Percentiles rank a stretch among this genome's conserved stretches.
phyloP scores from a whole-genome alignment of 2,888 invertebrate species.

The Synergus umbraculus region DNA sequence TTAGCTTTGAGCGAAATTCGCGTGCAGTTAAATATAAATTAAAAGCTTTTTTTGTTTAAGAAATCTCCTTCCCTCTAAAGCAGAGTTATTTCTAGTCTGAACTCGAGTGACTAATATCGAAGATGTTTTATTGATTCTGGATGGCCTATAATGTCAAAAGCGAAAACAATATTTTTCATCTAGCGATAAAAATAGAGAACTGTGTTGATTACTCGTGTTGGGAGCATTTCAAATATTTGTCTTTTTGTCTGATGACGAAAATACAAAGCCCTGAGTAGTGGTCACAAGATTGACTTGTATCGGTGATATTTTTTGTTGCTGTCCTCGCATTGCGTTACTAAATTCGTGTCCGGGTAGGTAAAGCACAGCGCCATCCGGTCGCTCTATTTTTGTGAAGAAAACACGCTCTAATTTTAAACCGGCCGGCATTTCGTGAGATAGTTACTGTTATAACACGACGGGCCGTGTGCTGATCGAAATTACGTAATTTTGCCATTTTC shows the following conservation, averaged over 20 bases:
- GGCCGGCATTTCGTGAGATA: constrained; percentile 61
- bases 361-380: constrained; percentile 65
- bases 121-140: neutral
- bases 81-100: neutral
- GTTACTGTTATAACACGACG: constrained; percentile 22
- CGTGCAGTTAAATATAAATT: neutral
- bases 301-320: constrained; percentile 26
- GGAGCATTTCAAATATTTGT: constrained; percentile 3
- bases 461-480: constrained; percentile 22
- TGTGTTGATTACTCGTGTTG: neutral
- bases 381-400: constrained; percentile 75
- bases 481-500: constrained; percentile 26
- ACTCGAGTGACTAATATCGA: neutral
- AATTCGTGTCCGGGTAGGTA: constrained; percentile 66
- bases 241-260: constrained; percentile 14
- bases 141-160: neutral
- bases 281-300: constrained; percentile 32
- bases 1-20: neutral
- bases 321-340: constrained; percentile 63
- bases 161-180: neutral
- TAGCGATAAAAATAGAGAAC: constrained; percentile 9
- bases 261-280: neutral
- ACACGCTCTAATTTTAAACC: constrained; percentile 74
- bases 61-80: neutral
- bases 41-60: constrained; percentile 3